Conservation (phyloP, 2,888 invertebrate genomes). For the Leucophora obtusa region DNA sequence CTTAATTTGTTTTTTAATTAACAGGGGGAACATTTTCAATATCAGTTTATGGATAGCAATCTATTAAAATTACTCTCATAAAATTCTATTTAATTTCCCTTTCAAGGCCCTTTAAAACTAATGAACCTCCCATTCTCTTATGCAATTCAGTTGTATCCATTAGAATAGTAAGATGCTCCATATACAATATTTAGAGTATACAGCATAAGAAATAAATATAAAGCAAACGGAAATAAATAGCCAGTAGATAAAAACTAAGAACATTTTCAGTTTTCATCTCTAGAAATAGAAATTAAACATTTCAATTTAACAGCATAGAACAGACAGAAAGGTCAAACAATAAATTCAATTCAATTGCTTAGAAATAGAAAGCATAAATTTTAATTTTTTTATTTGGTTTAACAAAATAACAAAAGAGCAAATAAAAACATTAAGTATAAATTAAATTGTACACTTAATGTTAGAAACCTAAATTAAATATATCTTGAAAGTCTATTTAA, state of each 20-base stretch:
- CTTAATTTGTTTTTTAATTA: too few relatives aligned
- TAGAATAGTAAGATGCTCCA: background rate
- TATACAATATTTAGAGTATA: background rate
- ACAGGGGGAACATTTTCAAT: too few relatives aligned
- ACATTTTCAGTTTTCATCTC: background rate
- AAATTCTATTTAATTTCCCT: background rate
- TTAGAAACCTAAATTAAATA: background rate
- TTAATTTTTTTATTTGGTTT: background rate
- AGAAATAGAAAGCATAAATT: slow-evolving; percentile 1
- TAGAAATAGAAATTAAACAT: slow-evolving; percentile 12
- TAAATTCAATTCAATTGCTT: slow-evolving; percentile 8
- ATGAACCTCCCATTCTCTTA: background rate
- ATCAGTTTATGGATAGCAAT: too few relatives aligned
- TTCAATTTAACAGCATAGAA: slow-evolving; percentile 5
- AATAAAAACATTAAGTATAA: background rate
- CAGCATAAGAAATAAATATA: background rate
- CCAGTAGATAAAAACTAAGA: slow-evolving; percentile 1
- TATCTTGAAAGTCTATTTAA: background rate
- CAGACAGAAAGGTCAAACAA: slow-evolving; percentile 9
- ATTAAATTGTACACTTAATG: background rate
- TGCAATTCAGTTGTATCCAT: background rate
- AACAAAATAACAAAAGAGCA: background rate
- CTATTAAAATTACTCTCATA: too few relatives aligned
- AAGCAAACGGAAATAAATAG: background rate
- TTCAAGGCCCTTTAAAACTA: background rate